Evolutionary conservation across 2,797 vertebrate species (phyloP), one percentile per base, ranked within the genome.

Genomic region (Coendou prehensilis): DNA sequence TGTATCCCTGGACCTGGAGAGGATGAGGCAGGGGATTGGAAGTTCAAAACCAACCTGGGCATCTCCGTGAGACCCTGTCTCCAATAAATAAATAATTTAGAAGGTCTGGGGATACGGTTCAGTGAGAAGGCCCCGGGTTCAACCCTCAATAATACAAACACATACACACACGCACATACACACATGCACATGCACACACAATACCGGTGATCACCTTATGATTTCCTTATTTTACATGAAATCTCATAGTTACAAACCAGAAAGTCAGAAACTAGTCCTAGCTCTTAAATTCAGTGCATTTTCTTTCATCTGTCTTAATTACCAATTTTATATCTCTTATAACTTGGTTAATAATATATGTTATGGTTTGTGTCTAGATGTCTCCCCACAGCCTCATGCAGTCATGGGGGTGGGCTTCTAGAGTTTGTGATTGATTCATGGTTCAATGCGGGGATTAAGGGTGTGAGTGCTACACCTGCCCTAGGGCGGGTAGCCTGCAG

Each of bases 251-350:
- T 28, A 85, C 18, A 96, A 22, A 87, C 8, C 8, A 90, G 23
- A 92, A 95, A 92, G 13, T 54, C 87, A 93, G 54, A 93, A 94
- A 93, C 17, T 64, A 69, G 23, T 79, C 9, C 52, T 63, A 28
- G 10, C 45, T 87, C 73, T 85, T 85, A 89, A 61, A 41, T 91
- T 90, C 69, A 83, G 47, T 82, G 1, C 9, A 86, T 45, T n/a
- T 64, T 84, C 37, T 41, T 57, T 61, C 1, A 59, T 33, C 33
- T 87, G 20, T 41, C 20, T 56, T 94, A 67, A 89, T 22, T 87
- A 33, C n/a, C 88, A 75, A 30, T 13, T 92, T 82, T 92, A 7
- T 6, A 64, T 41, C 30, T 94, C 45, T 73, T 37, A 56, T 67
- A 90, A 79, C 8, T 50, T 85, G n/a, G 63, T 15, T 95, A 92